These are phyloP conservation scores for Halocynthia aurantium DNA, from an alignment of 23 tunicate genomes.

Conservation along the genomic window DNA sequence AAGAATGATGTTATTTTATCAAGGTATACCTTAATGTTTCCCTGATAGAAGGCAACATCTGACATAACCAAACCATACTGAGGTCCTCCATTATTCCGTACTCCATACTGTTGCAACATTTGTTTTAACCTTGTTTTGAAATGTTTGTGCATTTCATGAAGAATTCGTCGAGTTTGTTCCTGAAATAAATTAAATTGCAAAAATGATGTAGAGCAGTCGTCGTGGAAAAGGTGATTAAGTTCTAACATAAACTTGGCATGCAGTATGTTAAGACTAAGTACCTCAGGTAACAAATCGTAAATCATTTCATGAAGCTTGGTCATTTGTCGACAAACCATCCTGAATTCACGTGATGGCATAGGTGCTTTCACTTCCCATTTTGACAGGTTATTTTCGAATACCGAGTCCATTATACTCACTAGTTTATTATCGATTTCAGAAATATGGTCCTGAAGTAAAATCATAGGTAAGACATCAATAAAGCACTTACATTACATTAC, in stretches of 20 bases:
- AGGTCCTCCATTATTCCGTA: slow-evolving; percentile 78
- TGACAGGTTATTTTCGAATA: slow-evolving; percentile 39
- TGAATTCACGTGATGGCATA: slow-evolving; percentile 55
- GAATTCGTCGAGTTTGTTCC: slow-evolving; percentile 48
- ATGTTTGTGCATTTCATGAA: slow-evolving; percentile 24
- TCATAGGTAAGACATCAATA: no score
- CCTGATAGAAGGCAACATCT: slow-evolving; percentile 61
- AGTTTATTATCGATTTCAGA: slow-evolving; percentile 65
- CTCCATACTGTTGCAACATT: slow-evolving; percentile 23
- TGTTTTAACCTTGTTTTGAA: slow-evolving; percentile 18
- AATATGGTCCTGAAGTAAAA: slow-evolving; percentile 45
- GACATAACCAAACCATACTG: slow-evolving; percentile 81
- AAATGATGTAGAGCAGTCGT: no score
- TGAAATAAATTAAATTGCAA: neutral
- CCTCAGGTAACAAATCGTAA: slow-evolving; percentile 44
- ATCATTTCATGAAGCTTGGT: slow-evolving; percentile 74
- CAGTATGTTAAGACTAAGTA: neutral
- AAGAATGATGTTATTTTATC: neutral
- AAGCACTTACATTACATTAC: no score
- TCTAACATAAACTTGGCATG: no score
- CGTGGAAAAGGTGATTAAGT: no score
- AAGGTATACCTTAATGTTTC: slow-evolving; percentile 31
- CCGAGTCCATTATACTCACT: slow-evolving; percentile 41
- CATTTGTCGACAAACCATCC: slow-evolving; percentile 60
- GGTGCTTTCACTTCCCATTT: slow-evolving; percentile 95